These are phyloP conservation scores for Paramormyrops kingsleyae DNA, from an alignment of 2,113 vertebrate species.

Conservation along the genomic window DNA sequence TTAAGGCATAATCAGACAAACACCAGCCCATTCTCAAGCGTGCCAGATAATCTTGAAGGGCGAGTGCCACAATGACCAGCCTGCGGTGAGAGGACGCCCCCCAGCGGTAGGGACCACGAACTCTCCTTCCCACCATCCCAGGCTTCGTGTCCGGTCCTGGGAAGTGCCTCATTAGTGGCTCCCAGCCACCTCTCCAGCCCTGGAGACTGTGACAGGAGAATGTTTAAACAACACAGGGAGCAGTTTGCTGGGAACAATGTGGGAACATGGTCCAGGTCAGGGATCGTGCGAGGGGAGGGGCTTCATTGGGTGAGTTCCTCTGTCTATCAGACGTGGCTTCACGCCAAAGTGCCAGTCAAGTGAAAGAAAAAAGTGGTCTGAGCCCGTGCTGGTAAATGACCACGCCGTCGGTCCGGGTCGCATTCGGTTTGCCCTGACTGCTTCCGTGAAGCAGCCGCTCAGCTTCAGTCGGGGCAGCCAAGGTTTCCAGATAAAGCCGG, in stretches of 20 bases:
- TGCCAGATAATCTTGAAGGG: slow-evolving; percentile 28
- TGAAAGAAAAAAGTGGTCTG: not conserved
- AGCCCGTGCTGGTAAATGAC: not conserved
- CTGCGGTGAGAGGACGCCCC: slow-evolving; percentile 35
- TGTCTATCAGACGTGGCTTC: slow-evolving; percentile 22
- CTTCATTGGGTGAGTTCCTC: slow-evolving; percentile 39
- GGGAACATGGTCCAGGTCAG: slow-evolving; percentile 26
- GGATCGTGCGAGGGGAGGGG: not conserved
- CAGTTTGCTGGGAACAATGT: slow-evolving; percentile 28
- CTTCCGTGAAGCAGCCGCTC: not conserved
- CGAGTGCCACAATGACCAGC: slow-evolving; percentile 49
- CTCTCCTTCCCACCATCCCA: slow-evolving; percentile 13
- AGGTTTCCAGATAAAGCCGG: not conserved
- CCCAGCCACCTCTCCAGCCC: slow-evolving; percentile 30
- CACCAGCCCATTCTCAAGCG: not conserved
- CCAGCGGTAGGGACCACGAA: not conserved
- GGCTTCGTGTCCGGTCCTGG: slow-evolving; percentile 33
- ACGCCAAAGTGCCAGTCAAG: not conserved
- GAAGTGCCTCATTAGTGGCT: slow-evolving; percentile 38
- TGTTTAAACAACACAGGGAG: slow-evolving; percentile 29
- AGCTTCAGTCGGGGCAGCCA: not conserved
- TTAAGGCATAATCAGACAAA: not conserved
- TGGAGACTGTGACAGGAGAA: slow-evolving; percentile 9
- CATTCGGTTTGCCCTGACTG: not conserved
- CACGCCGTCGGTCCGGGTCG: not conserved